Evolutionary conservation across 2,113 vertebrate genomes (phyloP), one percentile per base, ranked within the genome.

Genomic region (Calyptommatus sinebrachiatus): DNA sequence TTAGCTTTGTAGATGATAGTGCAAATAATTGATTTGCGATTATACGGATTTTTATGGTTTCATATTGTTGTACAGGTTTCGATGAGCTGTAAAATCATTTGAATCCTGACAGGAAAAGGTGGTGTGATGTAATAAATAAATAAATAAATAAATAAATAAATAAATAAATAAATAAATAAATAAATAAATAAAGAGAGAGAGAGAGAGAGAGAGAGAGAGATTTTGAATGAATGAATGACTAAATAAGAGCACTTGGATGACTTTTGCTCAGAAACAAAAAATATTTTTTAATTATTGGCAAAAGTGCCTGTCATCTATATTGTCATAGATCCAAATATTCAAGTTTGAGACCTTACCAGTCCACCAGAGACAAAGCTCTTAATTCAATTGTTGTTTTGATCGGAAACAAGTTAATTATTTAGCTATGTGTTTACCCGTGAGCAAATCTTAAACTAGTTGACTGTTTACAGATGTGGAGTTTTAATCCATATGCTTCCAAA

Each of bases 401-500:
- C 2, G 63, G n/a, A n/a, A 66, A 72, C 8, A 41, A 8, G 22
- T 35, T 35, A 26, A 2, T 45, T 24, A 62, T 62, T 75, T 62
- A 60, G 31, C 12, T n/a, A 6, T 45, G 1, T 62, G 29, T 61
- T 74, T n/a, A 24, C 62, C 20, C 22, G 29, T 63, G 21, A 7
- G 9, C 60, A 61, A 60, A 62, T 45, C 24, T 71, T 78, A 62
- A 79, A 71, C 18, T n/a, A 29, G 29, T 63, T 18, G 18, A 62
- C 62, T 50, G 24, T 71, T 71, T 71, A 48, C 28, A 28, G 48
- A 26, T 8, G 63, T 31, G 2, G n/a, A 0, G 53, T 35, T 71
- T 65, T 66, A 16, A 71, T 41, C 9, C 20, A 21, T n/a, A 12
- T 8, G 26, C 20, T 70, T 71, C 88, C 76, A 90, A 90, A 85